phyloP scores from a whole-genome alignment of 2,888 invertebrate species.

The Chrysolina haemoptera region DNA sequence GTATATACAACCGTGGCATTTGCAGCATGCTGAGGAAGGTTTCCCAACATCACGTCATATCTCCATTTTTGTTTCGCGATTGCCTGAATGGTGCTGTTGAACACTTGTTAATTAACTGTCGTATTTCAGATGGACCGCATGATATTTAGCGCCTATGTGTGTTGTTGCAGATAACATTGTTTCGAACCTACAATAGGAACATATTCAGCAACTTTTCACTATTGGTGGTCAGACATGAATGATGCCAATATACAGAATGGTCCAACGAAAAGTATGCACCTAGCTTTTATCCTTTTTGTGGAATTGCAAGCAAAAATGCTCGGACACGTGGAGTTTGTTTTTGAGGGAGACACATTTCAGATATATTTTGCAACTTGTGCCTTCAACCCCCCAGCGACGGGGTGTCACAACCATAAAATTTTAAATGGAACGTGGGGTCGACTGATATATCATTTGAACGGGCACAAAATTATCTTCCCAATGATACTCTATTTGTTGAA shows the following conservation, averaged over 20 bases:
- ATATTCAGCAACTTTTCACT: background rate
- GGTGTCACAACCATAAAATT: no score
- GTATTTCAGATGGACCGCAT: background rate
- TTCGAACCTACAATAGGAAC: background rate
- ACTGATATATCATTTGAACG: no score
- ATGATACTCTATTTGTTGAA: no score
- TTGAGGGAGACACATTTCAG: no score
- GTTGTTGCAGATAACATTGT: background rate
- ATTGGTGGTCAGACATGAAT: background rate
- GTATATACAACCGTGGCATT: constrained; percentile 37
- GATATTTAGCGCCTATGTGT: background rate
- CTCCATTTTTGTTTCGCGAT: background rate
- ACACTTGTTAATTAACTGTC: background rate
- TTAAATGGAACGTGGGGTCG: no score
- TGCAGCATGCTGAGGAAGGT: background rate
- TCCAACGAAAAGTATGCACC: no score
- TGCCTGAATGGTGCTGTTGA: background rate
- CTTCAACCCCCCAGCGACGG: no score
- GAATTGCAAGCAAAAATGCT: no score
- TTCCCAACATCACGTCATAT: background rate
- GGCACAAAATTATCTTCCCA: no score
- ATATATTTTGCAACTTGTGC: no score
- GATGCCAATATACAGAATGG: constrained; percentile 1
- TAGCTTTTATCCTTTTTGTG: no score
- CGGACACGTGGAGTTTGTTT: no score